Evolutionary conservation across 2,888 invertebrate genomes (phyloP).

Genomic region (Monoplex corrugatus): DNA sequence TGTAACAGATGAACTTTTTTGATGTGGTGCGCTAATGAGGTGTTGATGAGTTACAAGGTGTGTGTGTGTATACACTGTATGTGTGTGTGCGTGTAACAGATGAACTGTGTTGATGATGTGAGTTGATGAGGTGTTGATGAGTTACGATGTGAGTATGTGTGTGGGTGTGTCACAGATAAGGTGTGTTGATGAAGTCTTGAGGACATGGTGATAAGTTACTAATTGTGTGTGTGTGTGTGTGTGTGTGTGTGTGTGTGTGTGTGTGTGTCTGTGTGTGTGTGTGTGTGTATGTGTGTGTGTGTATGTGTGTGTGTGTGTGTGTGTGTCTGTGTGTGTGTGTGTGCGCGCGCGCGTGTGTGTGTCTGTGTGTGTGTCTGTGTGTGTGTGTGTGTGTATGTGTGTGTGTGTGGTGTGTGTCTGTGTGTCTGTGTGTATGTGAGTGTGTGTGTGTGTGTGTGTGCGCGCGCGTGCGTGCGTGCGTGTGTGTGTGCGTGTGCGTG

Average conservation of each 20-base stretch:
- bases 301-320: no score
- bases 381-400: slow-evolving; percentile 19
- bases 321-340: not conserved
- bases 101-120: not conserved
- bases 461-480: not conserved
- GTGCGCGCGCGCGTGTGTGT: not conserved
- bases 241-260: no score
- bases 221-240: no score
- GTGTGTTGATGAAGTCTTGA: not conserved
- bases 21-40: not conserved
- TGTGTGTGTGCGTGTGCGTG: not conserved
- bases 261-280: no score
- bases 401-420: not conserved
- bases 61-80: not conserved
- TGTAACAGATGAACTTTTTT: not conserved
- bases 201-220: no score
- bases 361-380: not conserved
- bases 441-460: not conserved
- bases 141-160: no score
- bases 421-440: not conserved
- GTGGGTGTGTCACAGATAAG: not conserved
- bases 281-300: no score
- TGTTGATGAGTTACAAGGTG: not conserved
- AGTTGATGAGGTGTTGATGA: not conserved
- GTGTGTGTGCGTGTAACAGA: not conserved